Evolutionary conservation across 2,797 vertebrate species (phyloP).

Genomic region (Varecia variegata): DNA sequence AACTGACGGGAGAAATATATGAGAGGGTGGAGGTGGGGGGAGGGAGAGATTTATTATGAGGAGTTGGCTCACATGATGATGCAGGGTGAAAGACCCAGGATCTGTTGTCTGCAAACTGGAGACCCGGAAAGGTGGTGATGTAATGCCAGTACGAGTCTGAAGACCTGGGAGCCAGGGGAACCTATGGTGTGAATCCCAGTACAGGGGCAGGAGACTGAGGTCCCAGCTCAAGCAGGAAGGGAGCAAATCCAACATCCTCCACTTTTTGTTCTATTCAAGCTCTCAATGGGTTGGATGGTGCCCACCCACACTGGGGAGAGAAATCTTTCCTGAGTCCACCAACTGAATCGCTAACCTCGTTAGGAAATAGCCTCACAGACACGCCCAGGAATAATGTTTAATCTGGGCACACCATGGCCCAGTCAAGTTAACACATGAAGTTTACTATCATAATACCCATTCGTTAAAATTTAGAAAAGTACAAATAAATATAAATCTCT

Average conservation of each 20-base stretch:
- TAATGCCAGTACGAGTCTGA: neutral
- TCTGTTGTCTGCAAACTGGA: neutral
- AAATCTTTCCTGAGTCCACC: neutral
- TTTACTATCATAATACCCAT: neutral
- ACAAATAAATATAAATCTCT: neutral
- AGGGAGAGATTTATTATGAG: neutral
- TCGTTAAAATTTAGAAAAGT: neutral
- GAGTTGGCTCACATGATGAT: neutral
- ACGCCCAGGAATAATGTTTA: neutral
- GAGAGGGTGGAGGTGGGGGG: too few species aligned
- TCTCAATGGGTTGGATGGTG: neutral
- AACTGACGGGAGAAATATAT: neutral
- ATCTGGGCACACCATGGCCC: neutral
- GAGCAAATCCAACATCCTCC: neutral
- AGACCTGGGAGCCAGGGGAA: neutral
- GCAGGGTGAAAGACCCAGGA: neutral
- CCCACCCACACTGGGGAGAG: neutral
- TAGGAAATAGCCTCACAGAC: neutral
- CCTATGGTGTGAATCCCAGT: too few species aligned
- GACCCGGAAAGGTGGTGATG: neutral
- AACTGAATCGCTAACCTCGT: neutral
- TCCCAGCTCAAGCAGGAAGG: too few species aligned
- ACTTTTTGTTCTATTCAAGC: neutral
- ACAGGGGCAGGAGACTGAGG: too few species aligned
- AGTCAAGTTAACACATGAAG: neutral